Percentiles rank a stretch among this genome's conserved stretches.
phyloP scores from a whole-genome alignment of 2,888 invertebrate species.

The Chalcis sispes region DNA sequence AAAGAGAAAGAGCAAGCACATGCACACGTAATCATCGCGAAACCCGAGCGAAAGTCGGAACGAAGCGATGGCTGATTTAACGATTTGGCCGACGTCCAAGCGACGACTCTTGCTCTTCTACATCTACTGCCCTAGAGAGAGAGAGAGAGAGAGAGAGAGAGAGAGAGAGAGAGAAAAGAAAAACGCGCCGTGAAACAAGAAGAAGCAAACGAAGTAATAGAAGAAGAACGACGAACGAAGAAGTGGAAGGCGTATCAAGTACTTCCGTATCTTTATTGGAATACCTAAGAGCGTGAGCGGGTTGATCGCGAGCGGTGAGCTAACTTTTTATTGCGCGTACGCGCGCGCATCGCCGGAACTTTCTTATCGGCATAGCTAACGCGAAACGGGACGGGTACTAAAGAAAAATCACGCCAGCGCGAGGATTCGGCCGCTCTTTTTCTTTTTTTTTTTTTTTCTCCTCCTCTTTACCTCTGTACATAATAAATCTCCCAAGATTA shows the following conservation, averaged over 20 bases:
- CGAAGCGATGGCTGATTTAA: constrained; percentile 51
- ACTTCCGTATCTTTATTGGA: constrained; percentile 57
- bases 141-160: too few species aligned
- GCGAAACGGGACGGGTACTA: constrained; percentile 6
- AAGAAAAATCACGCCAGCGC: constrained; percentile 45
- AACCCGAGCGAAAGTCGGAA: constrained; percentile 30
- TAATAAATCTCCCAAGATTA: constrained; percentile 45
- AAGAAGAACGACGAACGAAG: constrained; percentile 17
- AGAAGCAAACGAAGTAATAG: not conserved
- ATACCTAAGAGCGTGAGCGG: constrained; percentile 23
- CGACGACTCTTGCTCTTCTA: constrained; percentile 32
- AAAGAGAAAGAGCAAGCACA: constrained; percentile 31
- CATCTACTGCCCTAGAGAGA: too few species aligned
- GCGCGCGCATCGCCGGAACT: constrained; percentile 29
- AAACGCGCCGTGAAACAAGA: not conserved
- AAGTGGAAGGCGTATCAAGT: constrained; percentile 50
- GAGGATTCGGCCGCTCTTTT: constrained; percentile 19
- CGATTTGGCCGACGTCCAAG: constrained; percentile 55
- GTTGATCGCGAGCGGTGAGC: constrained; percentile 1
- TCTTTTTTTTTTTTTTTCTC: constrained; percentile 1
- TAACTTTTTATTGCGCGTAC: constrained; percentile 46
- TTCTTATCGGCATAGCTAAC: constrained; percentile 38
- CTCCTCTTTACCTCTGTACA: constrained; percentile 20
- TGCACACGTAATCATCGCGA: constrained; percentile 48
- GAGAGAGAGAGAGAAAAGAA: too few species aligned